Conservation (phyloP, 2,888 invertebrate species). For the Hartigia nigra region DNA sequence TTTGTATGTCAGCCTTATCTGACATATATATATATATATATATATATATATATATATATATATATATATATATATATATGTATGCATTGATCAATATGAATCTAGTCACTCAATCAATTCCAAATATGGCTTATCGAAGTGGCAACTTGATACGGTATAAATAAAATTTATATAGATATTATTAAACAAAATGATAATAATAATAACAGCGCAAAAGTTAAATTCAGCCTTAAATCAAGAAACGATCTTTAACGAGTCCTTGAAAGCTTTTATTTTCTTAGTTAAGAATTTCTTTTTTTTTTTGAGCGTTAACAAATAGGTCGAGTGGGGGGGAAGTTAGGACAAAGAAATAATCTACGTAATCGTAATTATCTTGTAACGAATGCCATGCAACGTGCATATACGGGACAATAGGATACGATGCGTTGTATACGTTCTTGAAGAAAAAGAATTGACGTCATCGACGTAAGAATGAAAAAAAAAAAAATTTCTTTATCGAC, state of each 20-base stretch:
- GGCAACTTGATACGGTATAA: not conserved
- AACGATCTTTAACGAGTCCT: not conserved
- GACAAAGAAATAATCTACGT: not conserved
- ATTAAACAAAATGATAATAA: not conserved
- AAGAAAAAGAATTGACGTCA: not conserved
- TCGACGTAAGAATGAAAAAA: not conserved
- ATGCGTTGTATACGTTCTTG: not conserved
- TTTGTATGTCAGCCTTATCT: too few species aligned
- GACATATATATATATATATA: not conserved
- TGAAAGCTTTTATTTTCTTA: not conserved
- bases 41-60: not conserved
- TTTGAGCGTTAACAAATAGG: not conserved
- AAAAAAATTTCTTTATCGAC: not conserved
- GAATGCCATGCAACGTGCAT: not conserved
- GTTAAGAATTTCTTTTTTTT: not conserved
- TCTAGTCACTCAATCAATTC: not conserved
- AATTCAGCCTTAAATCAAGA: not conserved
- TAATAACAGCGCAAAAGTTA: not conserved
- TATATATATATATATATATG: not conserved
- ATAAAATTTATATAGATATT: not conserved
- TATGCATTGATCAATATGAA: not conserved
- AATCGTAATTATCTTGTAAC: not conserved
- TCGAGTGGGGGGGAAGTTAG: not conserved
- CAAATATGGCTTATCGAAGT: not conserved
- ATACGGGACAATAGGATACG: not conserved